phyloP scores from a whole-genome alignment of 2,888 invertebrate species.

The Dryobotodes eremita region DNA sequence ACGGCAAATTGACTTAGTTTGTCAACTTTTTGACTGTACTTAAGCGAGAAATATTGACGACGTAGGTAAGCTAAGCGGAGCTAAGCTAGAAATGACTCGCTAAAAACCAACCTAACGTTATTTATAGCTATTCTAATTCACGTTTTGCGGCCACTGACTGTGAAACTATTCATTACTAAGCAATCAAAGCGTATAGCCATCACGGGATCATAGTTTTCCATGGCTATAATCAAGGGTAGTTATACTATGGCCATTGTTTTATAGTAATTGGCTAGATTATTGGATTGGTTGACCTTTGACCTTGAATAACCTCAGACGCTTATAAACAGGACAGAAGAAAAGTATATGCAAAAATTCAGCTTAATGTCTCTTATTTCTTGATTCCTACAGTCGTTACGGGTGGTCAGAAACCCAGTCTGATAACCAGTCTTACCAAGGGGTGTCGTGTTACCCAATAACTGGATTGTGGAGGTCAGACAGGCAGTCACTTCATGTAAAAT shows the following conservation, averaged over 20 bases:
- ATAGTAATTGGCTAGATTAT: background rate
- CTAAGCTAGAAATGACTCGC: background rate
- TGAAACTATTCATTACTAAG: slow-evolving; percentile 38
- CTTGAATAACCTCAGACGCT: background rate
- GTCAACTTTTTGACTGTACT: too few species aligned
- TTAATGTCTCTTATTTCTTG: background rate
- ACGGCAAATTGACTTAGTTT: background rate
- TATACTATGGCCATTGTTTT: background rate
- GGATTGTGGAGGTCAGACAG: background rate
- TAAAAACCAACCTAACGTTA: background rate
- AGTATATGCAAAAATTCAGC: background rate
- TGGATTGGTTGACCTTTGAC: slow-evolving; percentile 1
- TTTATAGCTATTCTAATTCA: slow-evolving; percentile 13
- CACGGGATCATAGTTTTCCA: slow-evolving; percentile 30
- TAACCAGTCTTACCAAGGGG: background rate
- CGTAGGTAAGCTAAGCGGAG: background rate
- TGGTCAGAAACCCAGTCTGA: background rate
- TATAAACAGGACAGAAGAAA: background rate
- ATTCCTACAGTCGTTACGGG: background rate
- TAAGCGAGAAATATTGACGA: background rate
- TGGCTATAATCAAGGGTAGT: slow-evolving; percentile 34
- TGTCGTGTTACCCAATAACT: background rate
- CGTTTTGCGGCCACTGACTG: slow-evolving; percentile 2
- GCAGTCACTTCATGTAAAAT: background rate
- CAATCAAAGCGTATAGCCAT: slow-evolving; percentile 15